Evolutionary conservation across 2,797 vertebrate genomes (phyloP).

Genomic region (Scolopax bukidnonensis): DNA sequence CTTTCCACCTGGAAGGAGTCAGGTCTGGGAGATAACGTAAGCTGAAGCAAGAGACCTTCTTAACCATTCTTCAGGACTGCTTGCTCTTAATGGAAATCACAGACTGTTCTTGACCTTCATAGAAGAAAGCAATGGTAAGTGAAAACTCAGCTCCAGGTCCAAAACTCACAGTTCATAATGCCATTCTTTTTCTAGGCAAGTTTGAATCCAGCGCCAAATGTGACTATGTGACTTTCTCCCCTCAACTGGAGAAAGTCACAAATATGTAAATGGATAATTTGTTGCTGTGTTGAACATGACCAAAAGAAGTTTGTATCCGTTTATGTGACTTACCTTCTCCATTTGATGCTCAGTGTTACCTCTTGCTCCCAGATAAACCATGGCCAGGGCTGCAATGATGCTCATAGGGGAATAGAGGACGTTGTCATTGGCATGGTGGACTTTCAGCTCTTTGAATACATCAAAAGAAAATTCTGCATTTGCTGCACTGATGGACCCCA

Average conservation of each 20-base stretch:
- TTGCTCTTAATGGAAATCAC: neutral
- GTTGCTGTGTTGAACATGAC: neutral
- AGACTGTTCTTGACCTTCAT: neutral
- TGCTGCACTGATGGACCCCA: constrained; percentile 73
- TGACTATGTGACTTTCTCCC: neutral
- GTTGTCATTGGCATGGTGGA: constrained; percentile 41
- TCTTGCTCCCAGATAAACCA: constrained; percentile 76
- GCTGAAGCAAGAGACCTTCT: neutral
- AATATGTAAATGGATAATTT: neutral
- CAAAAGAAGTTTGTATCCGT: neutral
- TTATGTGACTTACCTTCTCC: constrained; percentile 68
- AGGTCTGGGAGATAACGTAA: neutral
- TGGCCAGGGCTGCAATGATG: constrained; percentile 70
- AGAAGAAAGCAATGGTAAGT: neutral
- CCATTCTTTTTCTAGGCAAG: neutral
- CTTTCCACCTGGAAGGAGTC: neutral
- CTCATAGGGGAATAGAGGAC: constrained; percentile 73
- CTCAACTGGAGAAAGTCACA: neutral
- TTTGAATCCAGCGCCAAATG: neutral
- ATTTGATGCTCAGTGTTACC: constrained; percentile 74
- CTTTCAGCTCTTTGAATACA: constrained; percentile 71
- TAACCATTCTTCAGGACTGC: neutral
- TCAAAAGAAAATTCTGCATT: constrained; percentile 75
- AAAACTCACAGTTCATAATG: neutral
- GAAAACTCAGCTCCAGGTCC: neutral